Percentiles rank a stretch among this genome's conserved stretches.
Evolutionary conservation across 2,797 vertebrate genomes (phyloP).

Genomic region (Oryzias sinensis): DNA sequence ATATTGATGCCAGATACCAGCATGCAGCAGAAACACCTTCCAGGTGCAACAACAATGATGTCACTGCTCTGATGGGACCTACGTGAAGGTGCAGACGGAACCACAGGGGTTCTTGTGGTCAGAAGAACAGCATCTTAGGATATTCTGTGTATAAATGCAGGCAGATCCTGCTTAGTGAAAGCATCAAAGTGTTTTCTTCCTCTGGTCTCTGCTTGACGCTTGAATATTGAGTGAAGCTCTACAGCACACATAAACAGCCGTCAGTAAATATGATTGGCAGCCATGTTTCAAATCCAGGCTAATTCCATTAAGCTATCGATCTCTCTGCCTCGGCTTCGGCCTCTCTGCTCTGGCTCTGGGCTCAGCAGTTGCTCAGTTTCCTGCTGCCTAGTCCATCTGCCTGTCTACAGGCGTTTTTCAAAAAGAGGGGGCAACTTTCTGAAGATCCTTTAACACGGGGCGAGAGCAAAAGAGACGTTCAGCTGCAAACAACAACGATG

Average conservation of each 20-base stretch:
- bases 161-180: constrained; percentile 51
- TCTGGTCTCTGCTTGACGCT: constrained; percentile 54
- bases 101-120: no score
- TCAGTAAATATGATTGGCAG: constrained; percentile 82
- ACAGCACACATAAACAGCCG: constrained; percentile 70
- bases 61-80: no score
- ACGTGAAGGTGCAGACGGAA: no score
- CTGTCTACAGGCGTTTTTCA: constrained; percentile 36
- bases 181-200: constrained; percentile 34
- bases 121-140: no score
- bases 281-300: constrained; percentile 79
- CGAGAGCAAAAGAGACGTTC: constrained; percentile 41
- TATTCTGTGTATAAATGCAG: constrained; percentile 18
- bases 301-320: constrained; percentile 85
- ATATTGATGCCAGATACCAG: no score
- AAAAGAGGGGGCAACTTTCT: constrained; percentile 58
- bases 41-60: no score
- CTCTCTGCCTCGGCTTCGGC: constrained; percentile 61
- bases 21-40: no score
- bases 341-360: constrained; percentile 55
- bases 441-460: constrained; percentile 47
- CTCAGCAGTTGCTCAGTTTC: constrained; percentile 37
- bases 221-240: constrained; percentile 70
- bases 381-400: constrained; percentile 39
- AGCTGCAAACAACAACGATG: constrained; percentile 37